Conservation (phyloP, 2,888 invertebrate genomes). For the Pachliopta kotzebuea region DNA sequence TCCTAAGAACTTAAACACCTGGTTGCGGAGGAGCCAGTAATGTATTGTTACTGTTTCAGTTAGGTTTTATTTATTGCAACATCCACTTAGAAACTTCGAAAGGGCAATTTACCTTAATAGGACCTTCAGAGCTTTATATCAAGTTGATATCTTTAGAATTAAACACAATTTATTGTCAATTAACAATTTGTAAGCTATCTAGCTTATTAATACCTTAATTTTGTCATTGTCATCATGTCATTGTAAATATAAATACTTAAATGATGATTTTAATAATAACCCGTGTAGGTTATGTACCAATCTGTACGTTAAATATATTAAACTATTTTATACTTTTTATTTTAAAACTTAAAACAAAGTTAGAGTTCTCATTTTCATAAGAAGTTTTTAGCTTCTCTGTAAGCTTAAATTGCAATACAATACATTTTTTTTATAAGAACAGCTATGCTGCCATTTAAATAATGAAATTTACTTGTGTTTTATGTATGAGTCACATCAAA, state of each 20-base stretch:
- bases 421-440: neutral
- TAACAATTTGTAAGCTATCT: neutral
- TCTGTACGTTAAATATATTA: too few species aligned
- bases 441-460: neutral
- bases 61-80: constrained; percentile 36
- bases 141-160: constrained; percentile 1
- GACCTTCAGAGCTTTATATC: constrained; percentile 16
- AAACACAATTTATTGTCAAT: neutral
- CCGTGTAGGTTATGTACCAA: too few species aligned
- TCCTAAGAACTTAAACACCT: constrained; percentile 63
- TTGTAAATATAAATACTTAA: too few species aligned
- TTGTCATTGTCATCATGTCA: too few species aligned
- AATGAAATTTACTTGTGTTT: constrained; percentile 6
- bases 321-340: too few species aligned
- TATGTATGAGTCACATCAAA: constrained; percentile 20
- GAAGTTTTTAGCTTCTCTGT: neutral
- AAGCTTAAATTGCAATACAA: neutral
- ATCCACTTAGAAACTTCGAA: constrained; percentile 27
- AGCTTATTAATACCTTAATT: neutral
- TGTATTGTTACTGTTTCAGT: constrained; percentile 37
- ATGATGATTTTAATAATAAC: too few species aligned
- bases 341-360: too few species aligned
- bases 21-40: constrained; percentile 36
- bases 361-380: too few species aligned
- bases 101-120: constrained; percentile 21